Evolutionary conservation across 2,797 vertebrate species (phyloP), one percentile per base, ranked within the genome.

Genomic region (Netta rufina): DNA sequence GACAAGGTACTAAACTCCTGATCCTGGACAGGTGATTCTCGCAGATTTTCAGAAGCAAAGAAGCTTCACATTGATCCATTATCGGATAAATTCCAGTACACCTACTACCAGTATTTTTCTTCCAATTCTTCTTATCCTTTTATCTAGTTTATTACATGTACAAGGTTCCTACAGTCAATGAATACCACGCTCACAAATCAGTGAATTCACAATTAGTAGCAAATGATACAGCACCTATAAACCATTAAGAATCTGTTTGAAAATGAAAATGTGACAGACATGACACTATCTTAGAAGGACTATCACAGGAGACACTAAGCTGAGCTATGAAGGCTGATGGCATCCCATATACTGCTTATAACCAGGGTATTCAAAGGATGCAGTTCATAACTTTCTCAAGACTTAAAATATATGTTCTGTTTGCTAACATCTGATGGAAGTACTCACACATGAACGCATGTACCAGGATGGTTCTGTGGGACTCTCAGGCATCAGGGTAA

Each of bases 371-470:
- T 67, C 36, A 43, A 43, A 39, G 33, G 9, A 3, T 51, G 13
- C 39, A n/a, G 14, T 14, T 93, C 39, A 82, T 11, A 60, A 21
- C 2, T 77, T 20, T 84, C 61, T 64, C 32, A 47, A 56, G 30
- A 56, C 4, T 64, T 53, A 80, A 85, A 95, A 41, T 36, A 8
- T 4, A 4, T 51, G 18, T 80, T 74, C 21, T 32, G 7, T 39
- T 8, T 53, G 12, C 43, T 67, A 73, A n/a, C 8, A 73, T 2
- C 28, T 7, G 33, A 58, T 21, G 53, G 28, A 69, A 73, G 5
- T 53, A n/a, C 9, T 84, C n/a, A 56, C 6, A 30, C 2, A 21
- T 0, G 1, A 90, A 43, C 4, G 9, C 2, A 8, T 9, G 7
- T 62, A 70, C 16, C 25, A 67, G 21, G 12, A 80, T 49, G 16